Conservation (phyloP, 2,888 invertebrate genomes). For the Caenorhabditis sulstoni region DNA sequence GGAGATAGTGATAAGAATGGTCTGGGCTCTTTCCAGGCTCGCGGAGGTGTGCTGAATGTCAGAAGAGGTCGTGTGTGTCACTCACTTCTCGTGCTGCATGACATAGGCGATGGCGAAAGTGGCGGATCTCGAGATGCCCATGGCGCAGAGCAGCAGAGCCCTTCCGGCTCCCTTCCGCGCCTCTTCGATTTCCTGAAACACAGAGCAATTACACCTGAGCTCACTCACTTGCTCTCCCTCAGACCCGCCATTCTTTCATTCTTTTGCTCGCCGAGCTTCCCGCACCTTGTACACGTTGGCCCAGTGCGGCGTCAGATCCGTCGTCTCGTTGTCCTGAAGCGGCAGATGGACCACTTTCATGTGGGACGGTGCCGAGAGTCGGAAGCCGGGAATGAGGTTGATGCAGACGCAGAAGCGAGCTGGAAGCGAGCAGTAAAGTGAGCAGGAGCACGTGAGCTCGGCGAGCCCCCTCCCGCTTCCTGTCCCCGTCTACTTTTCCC, state of each 20-base stretch:
- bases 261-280: too few relatives aligned
- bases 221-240: not conserved
- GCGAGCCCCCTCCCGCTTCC: not conserved
- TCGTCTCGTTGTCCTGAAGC: slow-evolving; percentile 70
- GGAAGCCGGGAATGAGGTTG: slow-evolving; percentile 73
- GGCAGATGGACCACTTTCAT: slow-evolving; percentile 71
- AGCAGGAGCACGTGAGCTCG: too few relatives aligned
- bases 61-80: too few relatives aligned
- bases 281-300: slow-evolving; percentile 71
- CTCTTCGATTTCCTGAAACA: slow-evolving; percentile 69
- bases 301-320: slow-evolving; percentile 70
- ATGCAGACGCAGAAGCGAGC: slow-evolving; percentile 71
- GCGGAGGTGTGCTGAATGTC: too few relatives aligned
- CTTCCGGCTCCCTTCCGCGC: slow-evolving; percentile 70
- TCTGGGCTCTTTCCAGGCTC: too few relatives aligned
- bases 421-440: slow-evolving; percentile 41
- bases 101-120: slow-evolving; percentile 75
- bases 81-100: slow-evolving; percentile 70
- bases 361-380: slow-evolving; percentile 66
- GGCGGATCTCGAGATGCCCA: slow-evolving; percentile 75
- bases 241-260: not conserved
- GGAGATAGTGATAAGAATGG: too few relatives aligned
- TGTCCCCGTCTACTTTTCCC: slow-evolving; percentile 17
- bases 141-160: slow-evolving; percentile 72
- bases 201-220: slow-evolving; percentile 9